Evolutionary conservation across 35 echinoderm and acorn worm genomes (phyloP), one percentile per base, ranked within the genome.

Genomic region (Heliocidaris tuberculata): DNA sequence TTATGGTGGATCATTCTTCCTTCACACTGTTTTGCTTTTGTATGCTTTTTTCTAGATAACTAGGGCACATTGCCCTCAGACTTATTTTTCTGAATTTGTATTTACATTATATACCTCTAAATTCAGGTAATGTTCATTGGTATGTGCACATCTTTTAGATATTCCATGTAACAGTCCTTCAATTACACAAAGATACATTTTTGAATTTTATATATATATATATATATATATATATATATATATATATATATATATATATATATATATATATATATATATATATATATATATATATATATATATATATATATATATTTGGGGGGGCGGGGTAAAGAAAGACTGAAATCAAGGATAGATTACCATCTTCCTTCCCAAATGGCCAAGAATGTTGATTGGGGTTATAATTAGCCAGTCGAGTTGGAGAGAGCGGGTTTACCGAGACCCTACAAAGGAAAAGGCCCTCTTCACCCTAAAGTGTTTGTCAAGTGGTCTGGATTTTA

Each of bases 321-420:
- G 35, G 35, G 35, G 35, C 1, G 35, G 35, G 35, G 35, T 6
- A 13, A 56, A 0, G 65, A 78, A 4, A 78, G 21, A n/a, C 21
- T 78, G 65, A n/a, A 78, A 78, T 27, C 27, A 78, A 78, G 65
- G 65, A 6, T 78, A 89, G 87, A 89, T 89, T 32, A 48, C 8
- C 87, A 47, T 47, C 32, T 89, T 89, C 87, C 31, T n/a, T 86
- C 87, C 31, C 31, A 89, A 89, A 48, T 42, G 87, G 87, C 17
- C 65, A 15, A 48, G 87, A 89, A 89, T 89, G 87, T 89, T 89
- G 47, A 89, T 89, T 89, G 87, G 31, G 32, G 87, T 48, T 48
- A 89, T 47, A 47, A 89, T 89, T 89, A 89, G 87, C 87, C 15
- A 27, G 87, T 19, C 65, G 21, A n/a, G 65, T 78, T 24, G 27